Percentiles rank a stretch among this genome's conserved stretches.
Evolutionary conservation across 64 coral and sea anemone species (phyloP).

Genomic region (Trachythela sp.): DNA sequence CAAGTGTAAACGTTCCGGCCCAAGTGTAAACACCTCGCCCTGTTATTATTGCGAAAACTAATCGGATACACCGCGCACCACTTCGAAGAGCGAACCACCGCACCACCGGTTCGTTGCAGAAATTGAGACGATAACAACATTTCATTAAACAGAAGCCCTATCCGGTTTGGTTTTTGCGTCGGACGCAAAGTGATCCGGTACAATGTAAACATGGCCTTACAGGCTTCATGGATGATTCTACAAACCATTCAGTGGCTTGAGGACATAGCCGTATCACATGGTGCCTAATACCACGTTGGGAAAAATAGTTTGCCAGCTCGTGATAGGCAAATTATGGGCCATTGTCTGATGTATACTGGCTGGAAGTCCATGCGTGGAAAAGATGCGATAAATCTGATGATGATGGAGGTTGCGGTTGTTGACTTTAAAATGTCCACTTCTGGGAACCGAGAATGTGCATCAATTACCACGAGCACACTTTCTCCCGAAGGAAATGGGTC

Average conservation of each 20-base stretch:
- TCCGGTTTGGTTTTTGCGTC: too few species aligned
- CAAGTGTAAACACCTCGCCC: too few species aligned
- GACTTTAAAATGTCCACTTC: constrained; percentile 38
- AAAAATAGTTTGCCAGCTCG: constrained; percentile 41
- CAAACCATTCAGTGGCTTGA: background rate
- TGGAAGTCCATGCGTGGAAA: constrained; percentile 23
- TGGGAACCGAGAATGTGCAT: constrained; percentile 17
- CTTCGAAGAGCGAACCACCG: too few species aligned
- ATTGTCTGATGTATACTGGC: constrained; percentile 30
- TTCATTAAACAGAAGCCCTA: too few species aligned
- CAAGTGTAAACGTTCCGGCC: too few species aligned
- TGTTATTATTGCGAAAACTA: too few species aligned
- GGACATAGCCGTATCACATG: constrained; percentile 7
- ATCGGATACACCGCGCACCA: too few species aligned
- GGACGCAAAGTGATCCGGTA: too few species aligned
- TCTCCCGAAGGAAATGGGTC: constrained; percentile 21
- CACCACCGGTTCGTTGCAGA: too few species aligned
- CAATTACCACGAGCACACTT: constrained; percentile 28
- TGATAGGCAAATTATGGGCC: constrained; percentile 16
- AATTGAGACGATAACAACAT: too few species aligned
- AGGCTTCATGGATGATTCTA: background rate
- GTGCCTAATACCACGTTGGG: constrained; percentile 29
- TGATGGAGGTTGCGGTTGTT: constrained; percentile 5
- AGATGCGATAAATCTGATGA: constrained; percentile 19
- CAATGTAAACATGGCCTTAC: too few species aligned